Evolutionary conservation across 2,888 invertebrate genomes (phyloP).

Genomic region (Trichogramma dendrolimi): DNA sequence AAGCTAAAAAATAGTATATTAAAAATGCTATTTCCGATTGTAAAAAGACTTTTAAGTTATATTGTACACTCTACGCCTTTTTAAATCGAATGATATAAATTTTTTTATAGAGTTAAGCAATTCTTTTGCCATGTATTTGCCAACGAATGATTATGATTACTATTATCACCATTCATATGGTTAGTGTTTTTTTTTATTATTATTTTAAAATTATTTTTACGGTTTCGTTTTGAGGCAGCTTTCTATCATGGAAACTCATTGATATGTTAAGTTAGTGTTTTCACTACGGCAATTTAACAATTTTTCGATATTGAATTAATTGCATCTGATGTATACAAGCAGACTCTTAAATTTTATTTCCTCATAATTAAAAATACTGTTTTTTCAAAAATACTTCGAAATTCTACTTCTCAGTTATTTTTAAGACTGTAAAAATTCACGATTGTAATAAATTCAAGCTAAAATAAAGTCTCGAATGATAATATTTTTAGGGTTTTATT

Average conservation of each 20-base stretch:
- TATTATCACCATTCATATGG: conserved; percentile 28
- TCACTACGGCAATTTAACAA: no score
- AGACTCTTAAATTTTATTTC: no score
- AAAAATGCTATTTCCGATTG: no score
- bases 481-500: conserved; percentile 25
- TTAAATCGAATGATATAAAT: background rate
- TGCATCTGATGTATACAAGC: no score
- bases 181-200: conserved; percentile 36
- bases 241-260: no score
- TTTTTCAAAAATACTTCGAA: no score
- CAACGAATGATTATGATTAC: conserved; percentile 48
- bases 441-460: conserved; percentile 50
- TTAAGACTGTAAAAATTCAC: conserved; percentile 45
- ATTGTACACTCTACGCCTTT: background rate
- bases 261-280: no score
- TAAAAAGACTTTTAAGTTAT: background rate
- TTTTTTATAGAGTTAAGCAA: background rate
- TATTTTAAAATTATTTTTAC: conserved; percentile 36
- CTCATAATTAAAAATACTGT: no score
- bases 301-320: no score
- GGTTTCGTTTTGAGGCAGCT: no score
- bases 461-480: conserved; percentile 53
- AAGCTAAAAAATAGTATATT: background rate
- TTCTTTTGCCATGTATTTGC: conserved; percentile 51
- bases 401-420: no score